Percentiles rank a stretch among this genome's conserved stretches.
Conservation (phyloP, 2,113 vertebrate genomes). For the Genyomyrus donnyi region DNA sequence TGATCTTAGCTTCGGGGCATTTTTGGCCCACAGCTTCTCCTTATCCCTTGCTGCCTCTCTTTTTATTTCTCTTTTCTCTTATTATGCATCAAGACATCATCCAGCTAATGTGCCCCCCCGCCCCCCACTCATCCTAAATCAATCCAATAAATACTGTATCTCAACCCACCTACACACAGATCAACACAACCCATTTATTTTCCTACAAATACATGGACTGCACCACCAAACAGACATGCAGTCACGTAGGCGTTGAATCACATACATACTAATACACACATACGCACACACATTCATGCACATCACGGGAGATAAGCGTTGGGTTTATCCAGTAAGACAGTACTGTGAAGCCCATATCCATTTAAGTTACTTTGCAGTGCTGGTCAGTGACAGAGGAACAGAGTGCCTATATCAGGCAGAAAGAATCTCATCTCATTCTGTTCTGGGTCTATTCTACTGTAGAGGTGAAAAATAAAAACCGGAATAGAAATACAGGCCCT, state of each 20-base stretch:
- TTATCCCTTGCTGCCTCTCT: constrained; percentile 1
- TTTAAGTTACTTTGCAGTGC: not conserved
- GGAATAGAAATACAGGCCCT: not conserved
- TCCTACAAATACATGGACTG: not conserved
- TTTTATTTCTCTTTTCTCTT: constrained; percentile 25
- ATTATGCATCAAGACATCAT: constrained; percentile 23
- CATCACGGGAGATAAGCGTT: not conserved
- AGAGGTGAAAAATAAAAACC: not conserved
- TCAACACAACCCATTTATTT: constrained; percentile 12
- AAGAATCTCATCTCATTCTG: not conserved
- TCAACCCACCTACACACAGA: not conserved
- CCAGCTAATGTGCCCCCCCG: constrained; percentile 16
- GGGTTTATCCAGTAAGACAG: not conserved
- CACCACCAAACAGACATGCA: not conserved
- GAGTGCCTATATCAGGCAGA: not conserved
- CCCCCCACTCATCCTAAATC: not conserved
- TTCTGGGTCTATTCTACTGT: not conserved
- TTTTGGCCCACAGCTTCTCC: not conserved
- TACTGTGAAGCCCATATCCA: not conserved
- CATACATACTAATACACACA: not conserved
- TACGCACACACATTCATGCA: not conserved
- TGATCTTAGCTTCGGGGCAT: not conserved
- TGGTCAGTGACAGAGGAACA: not conserved
- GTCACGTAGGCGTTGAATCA: not conserved
- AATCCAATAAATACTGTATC: constrained; percentile 1